Conservation (phyloP, 2,888 invertebrate genomes). For the Drosophila greeni region DNA sequence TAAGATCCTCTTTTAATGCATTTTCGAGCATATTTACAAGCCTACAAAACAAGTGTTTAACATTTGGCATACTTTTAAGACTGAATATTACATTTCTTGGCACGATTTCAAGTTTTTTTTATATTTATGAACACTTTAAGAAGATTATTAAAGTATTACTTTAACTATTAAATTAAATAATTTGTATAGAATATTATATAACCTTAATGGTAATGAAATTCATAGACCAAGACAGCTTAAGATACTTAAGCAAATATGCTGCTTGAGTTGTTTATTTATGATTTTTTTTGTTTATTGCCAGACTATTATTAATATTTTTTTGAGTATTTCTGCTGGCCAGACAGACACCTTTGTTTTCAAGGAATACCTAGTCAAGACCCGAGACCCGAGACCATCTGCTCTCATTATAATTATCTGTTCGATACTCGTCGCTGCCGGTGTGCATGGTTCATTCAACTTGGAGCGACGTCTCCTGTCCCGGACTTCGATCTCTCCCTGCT, state of each 20-base stretch:
- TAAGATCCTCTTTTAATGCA: neutral
- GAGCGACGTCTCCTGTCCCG: constrained; percentile 3
- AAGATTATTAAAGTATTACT: neutral
- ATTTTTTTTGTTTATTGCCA: neutral
- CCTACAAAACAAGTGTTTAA: neutral
- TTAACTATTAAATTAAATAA: neutral
- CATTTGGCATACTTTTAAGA: constrained; percentile 1
- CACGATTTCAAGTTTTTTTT: neutral
- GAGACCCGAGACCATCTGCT: constrained; percentile 30
- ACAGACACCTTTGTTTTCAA: constrained; percentile 18
- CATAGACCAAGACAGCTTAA: neutral
- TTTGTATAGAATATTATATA: neutral
- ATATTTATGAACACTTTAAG: neutral
- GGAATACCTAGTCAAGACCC: constrained; percentile 3
- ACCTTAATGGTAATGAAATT: neutral
- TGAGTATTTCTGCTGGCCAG: constrained; percentile 2
- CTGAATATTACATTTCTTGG: neutral
- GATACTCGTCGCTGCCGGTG: constrained; percentile 15
- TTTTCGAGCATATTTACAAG: neutral
- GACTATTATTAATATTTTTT: constrained; percentile 11
- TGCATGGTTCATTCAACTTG: constrained; percentile 38
- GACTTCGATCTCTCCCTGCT: neutral
- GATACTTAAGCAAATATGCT: neutral
- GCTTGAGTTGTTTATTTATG: neutral
- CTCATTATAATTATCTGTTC: constrained; percentile 22